These are phyloP conservation scores for Pheucticus melanocephalus DNA, from an alignment of 2,113 vertebrate genomes.

Conservation along the genomic window DNA sequence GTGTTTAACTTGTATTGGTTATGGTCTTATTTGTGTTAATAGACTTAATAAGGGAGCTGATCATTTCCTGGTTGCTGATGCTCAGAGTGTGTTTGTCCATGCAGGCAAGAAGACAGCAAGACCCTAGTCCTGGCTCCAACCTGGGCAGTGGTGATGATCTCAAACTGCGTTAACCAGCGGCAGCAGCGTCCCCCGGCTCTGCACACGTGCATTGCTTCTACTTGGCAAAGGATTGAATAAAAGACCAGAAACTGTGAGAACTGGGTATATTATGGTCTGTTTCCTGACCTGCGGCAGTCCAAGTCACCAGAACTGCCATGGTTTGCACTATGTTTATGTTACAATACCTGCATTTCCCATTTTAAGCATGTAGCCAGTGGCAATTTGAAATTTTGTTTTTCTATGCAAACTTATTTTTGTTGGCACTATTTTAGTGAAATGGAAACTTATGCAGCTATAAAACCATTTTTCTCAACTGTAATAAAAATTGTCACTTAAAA, in stretches of 20 bases:
- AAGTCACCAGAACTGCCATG: constrained; percentile 74
- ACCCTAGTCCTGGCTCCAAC: constrained; percentile 93
- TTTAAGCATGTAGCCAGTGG: constrained; percentile 85
- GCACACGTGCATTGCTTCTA: constrained; percentile 66
- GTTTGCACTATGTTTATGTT: constrained; percentile 91
- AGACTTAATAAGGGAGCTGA: background rate
- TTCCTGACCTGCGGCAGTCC: constrained; percentile 74
- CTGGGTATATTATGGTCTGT: constrained; percentile 73
- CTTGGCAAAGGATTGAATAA: constrained; percentile 71
- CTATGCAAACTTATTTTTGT: constrained; percentile 83
- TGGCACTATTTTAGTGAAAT: constrained; percentile 80
- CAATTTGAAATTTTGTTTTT: constrained; percentile 75
- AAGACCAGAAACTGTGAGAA: constrained; percentile 84
- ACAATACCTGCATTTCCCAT: constrained; percentile 78
- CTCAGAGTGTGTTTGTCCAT: background rate
- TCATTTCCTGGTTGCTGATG: background rate
- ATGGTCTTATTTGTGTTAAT: background rate
- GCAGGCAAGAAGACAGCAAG: constrained; percentile 97
- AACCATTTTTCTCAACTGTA: constrained; percentile 67
- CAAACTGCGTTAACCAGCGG: constrained; percentile 85
- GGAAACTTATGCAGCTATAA: constrained; percentile 70
- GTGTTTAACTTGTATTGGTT: constrained; percentile 73
- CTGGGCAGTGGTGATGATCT: constrained; percentile 92
- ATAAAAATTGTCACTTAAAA: constrained; percentile 74
- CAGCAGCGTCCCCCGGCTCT: background rate